Evolutionary conservation across 2,797 vertebrate genomes (phyloP).

Genomic region (Carapus acus): DNA sequence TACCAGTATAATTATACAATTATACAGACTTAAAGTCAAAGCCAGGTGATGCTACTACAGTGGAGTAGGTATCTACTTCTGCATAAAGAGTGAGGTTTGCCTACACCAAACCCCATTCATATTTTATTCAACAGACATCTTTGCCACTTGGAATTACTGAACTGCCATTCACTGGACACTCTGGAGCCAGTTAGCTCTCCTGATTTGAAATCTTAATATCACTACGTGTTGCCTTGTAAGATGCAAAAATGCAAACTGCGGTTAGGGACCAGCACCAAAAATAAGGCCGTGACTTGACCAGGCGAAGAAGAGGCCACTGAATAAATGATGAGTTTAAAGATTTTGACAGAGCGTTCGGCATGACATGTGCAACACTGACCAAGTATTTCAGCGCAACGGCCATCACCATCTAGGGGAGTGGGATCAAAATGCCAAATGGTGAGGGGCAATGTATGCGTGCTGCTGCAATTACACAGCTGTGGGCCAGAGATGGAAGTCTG

Average conservation of each 20-base stretch:
- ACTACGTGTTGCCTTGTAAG: slow-evolving; percentile 75
- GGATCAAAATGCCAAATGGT: background rate
- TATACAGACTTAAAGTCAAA: too few species aligned
- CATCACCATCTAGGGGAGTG: slow-evolving; percentile 25
- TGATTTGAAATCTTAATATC: slow-evolving; percentile 77
- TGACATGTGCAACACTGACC: slow-evolving; percentile 53
- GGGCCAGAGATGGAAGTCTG: slow-evolving; percentile 8
- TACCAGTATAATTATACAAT: too few species aligned
- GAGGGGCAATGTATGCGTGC: slow-evolving; percentile 1
- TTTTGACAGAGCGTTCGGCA: slow-evolving; percentile 63
- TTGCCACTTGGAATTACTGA: slow-evolving; percentile 55
- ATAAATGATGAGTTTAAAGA: slow-evolving; percentile 74
- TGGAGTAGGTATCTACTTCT: too few species aligned
- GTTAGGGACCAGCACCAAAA: slow-evolving; percentile 63
- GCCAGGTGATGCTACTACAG: too few species aligned
- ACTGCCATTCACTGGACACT: slow-evolving; percentile 61
- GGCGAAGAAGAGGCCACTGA: slow-evolving; percentile 68
- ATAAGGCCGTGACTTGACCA: slow-evolving; percentile 77
- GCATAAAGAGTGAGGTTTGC: too few species aligned
- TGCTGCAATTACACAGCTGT: slow-evolving; percentile 9
- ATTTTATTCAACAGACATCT: slow-evolving; percentile 69
- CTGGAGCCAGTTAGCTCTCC: slow-evolving; percentile 57
- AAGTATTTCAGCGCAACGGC: slow-evolving; percentile 39
- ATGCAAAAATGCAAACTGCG: slow-evolving; percentile 70
- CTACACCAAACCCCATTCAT: slow-evolving; percentile 33